These are phyloP conservation scores for Micrasema longulum DNA, from an alignment of 1,140 invertebrate genomes.

Conservation along the genomic window DNA sequence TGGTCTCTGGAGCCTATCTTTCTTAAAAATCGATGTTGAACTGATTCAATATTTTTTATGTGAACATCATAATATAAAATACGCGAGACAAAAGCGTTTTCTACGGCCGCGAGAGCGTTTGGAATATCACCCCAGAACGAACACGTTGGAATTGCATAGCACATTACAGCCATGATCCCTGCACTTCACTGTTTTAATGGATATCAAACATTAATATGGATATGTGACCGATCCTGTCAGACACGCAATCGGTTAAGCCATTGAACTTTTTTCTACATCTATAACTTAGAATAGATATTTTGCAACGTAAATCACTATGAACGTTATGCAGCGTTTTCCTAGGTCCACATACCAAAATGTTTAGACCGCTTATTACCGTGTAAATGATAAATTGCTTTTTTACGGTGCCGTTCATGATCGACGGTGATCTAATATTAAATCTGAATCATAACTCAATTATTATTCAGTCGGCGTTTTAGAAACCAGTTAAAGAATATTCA, in stretches of 20 bases:
- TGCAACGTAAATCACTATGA: background rate
- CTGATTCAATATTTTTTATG: no score
- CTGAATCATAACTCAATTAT: background rate
- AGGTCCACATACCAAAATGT: background rate
- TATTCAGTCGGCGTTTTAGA: no score
- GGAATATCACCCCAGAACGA: background rate
- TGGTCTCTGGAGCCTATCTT: no score
- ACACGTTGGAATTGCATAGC: background rate
- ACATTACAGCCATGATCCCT: background rate
- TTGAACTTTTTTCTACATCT: constrained; percentile 7
- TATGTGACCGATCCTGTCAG: background rate
- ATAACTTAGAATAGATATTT: background rate
- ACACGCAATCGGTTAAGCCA: constrained; percentile 6
- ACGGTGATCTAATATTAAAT: background rate
- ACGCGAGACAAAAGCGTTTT: no score
- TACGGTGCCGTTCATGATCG: background rate
- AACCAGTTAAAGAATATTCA: no score
- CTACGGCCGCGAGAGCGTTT: no score
- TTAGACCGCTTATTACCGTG: no score
- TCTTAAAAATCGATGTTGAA: no score
- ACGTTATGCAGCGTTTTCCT: background rate
- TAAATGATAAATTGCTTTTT: background rate
- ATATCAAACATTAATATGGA: background rate
- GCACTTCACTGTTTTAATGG: background rate
- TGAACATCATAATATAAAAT: no score